Evolutionary conservation across 2,888 invertebrate species (phyloP), one percentile per base, ranked within the genome.

Genomic region (Cyclophora albipunctata): DNA sequence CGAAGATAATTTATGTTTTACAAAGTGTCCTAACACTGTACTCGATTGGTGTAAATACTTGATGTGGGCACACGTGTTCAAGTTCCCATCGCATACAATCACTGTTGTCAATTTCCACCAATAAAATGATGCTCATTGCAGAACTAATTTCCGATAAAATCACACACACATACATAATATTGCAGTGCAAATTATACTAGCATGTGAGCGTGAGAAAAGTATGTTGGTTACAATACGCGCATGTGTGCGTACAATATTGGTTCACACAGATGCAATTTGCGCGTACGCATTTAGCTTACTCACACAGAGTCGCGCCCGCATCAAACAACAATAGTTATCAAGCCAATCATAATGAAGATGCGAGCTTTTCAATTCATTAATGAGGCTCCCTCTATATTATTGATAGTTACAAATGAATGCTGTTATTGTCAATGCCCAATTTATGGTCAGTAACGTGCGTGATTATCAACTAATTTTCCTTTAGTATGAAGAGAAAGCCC

Each of bases 131-230:
- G 76, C 64, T 69, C 66, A 70, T 73, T 71, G 78, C 75, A 78
- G 78, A 83, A 81, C 84, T 80, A 84, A 84, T 84, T 85, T 81
- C 79, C 83, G 81, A 85, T 86, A 79, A 79, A 82, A 55, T 56
- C 51, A 53, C 61, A 45, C 74, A 71, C 74, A 72, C 81, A 80
- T 75, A 77, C 73, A 70, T 59, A 68, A 59, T 60, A 65, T 72
- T 62, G 66, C 70, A 78, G 77, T 79, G 77, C 78, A 80, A 81
- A 85, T 81, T 81, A 78, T 72, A 69, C 63, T 61, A 73, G 76
- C 77, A 75, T 77, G 82, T 81, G 74, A 86, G 82, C 86, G 87
- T 89, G 88, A 85, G 89, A 89, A 88, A 84, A 79, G 75, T 79
- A 78, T 83, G 70, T 73, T 76, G 80, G 77, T 80, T 76, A 80